Evolutionary conservation across 2,797 vertebrate species (phyloP), one percentile per base, ranked within the genome.

Genomic region (Chaenodraco wilsoni): DNA sequence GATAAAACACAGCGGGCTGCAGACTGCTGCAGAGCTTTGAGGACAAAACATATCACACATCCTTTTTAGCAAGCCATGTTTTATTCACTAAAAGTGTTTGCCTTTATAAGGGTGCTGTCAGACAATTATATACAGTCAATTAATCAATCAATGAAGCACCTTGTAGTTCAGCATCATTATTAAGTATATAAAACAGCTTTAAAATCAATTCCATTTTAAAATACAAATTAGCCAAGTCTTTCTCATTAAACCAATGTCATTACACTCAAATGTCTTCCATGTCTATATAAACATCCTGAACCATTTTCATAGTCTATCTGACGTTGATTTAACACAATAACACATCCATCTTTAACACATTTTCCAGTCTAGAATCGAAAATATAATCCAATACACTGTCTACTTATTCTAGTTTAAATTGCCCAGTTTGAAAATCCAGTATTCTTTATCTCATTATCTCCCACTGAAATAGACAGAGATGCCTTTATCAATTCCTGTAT

Each of bases 111-210:
- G 0, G 16, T 54, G 13, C 2, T 21, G 5, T 31, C 50, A 27
- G 27, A 27, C 27, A 27, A 27, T 27, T 27, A 27, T 27, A 27
- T 27, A 5, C 27, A 27, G 27, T 27, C 1, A 3, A 43, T 43
- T 43, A 12, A 43, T 43, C 41, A 43, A 50, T 50, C 0, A 43
- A 50, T 50, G 0, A 50, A 19, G 48, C 31, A 2, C 17, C 14
- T 41, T 41, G 37, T 17, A 52, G 62, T 52, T 41, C 19, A 65
- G 1, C 62, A 52, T 23, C 41, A 14, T 51, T 41, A 23, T 8
- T 37, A 37, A 49, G 1, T 15, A 37, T 3, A 37, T 13, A 21
- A 63, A 50, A 2, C 61, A 50, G 13, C n/a, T 1, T 46, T 13
- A 69, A 15, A 21, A 11, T 44, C 37, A 31, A n/a, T 19, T 59